phyloP scores from a whole-genome alignment of 2,113 vertebrate genomes.

The Psettodes erumei region DNA sequence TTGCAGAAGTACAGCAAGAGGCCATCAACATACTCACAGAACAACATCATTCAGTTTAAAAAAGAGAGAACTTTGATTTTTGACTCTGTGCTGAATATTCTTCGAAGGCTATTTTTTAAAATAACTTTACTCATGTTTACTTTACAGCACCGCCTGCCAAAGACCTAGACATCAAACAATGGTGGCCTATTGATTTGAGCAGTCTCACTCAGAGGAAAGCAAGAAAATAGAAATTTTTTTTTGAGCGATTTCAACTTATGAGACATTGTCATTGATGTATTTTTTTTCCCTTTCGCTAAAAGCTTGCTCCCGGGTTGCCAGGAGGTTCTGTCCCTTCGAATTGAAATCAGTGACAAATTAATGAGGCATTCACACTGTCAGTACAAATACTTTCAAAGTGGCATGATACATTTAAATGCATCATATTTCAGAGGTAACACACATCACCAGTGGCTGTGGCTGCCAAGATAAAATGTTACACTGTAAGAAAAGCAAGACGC shows the following conservation, averaged over 20 bases:
- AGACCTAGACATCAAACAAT: conserved; percentile 42
- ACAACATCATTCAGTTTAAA: conserved; percentile 29
- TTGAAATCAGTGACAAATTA: conserved; percentile 44
- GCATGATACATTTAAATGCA: no score
- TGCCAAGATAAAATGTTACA: no score
- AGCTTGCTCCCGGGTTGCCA: background rate
- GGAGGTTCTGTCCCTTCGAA: conserved; percentile 35
- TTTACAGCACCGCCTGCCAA: conserved; percentile 41
- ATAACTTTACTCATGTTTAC: conserved; percentile 31
- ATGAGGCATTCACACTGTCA: conserved; percentile 30
- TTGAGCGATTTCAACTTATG: conserved; percentile 9
- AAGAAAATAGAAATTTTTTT: conserved; percentile 25
- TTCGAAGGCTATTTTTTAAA: conserved; percentile 43
- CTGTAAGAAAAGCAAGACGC: no score
- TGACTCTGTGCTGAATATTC: conserved; percentile 34
- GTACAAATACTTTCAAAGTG: conserved; percentile 11
- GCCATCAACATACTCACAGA: background rate
- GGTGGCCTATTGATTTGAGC: conserved; percentile 52
- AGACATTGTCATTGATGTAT: conserved; percentile 22
- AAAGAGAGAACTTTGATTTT: conserved; percentile 24
- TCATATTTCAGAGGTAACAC: no score
- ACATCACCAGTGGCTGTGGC: no score
- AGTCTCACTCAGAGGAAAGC: conserved; percentile 21
- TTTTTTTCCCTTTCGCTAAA: conserved; percentile 9
- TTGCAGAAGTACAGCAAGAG: background rate